Base-by-base conservation (phyloP, 2,888 invertebrate species). In the Acronicta alni region DNA sequence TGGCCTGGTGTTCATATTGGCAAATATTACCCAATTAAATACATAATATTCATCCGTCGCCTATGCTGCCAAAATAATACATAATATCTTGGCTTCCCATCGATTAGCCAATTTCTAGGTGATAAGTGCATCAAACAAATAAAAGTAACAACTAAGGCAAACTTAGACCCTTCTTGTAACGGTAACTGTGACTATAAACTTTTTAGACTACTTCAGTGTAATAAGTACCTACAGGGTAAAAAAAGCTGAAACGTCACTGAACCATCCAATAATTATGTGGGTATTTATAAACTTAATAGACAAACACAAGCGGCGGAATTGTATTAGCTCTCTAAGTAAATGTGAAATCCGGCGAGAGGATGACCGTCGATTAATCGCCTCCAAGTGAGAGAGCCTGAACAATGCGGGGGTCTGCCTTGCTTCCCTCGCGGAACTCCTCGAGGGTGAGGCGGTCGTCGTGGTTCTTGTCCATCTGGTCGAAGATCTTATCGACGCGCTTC, bases 381-480 rank as follows among this genome's bases (percentile, higher is more conserved):
- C 98, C 98, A 77, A 98, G 95, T 47, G 97, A 97, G 70, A 99
- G 95, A 53, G 99, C 99, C 93, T 99, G 99, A 60, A 99, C 99
- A 89, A 99, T 99, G 90, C 99, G 96, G 35, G 99, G 99, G 93
- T 99, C 99, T 57, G 99, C 99, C 95, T 99, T 99, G 93, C 99
- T 98, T 75, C 99, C 99, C 94, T 99, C 99, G 82, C 98, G 96
- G 95, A 99, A 99, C 91, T 99, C 99, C 85, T 99, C 99, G 79
- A 99, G 95, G 43, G 99, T 99, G 79, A 99, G 95, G 81, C 97
- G 96, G 93, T 99, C 99, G 92, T 99, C 99, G 94, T 99, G 98
- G 91, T 99, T 99, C 95, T 97, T 99, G 94, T 99, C 99, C 99
- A 99, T 98, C 89, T 99, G 99, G 91, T 98, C 98, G 95, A 99